phyloP scores from a whole-genome alignment of 2,888 invertebrate species.

The Loripinus fragilis region DNA sequence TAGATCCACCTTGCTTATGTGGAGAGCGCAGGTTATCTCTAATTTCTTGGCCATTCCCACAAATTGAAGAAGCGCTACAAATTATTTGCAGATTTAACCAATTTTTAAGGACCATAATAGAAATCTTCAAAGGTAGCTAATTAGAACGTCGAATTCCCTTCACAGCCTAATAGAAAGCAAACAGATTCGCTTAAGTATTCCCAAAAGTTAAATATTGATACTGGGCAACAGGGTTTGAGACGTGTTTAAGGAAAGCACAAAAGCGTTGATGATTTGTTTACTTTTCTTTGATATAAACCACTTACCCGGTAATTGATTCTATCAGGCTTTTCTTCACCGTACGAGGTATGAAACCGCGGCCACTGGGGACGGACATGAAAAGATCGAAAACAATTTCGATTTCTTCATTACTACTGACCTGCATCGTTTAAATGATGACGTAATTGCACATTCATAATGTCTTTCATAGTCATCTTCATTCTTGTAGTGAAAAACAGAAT shows the following conservation, averaged over 20 bases:
- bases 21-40: too few relatives aligned
- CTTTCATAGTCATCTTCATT: too few relatives aligned
- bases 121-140: constrained; percentile 16
- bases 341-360: background rate
- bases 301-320: constrained; percentile 12
- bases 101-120: constrained; percentile 24
- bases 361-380: background rate
- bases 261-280: constrained; percentile 49
- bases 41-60: background rate
- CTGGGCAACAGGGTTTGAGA: constrained; percentile 46
- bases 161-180: constrained; percentile 56
- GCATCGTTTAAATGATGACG: too few relatives aligned
- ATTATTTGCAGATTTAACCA: constrained; percentile 6
- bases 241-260: constrained; percentile 55
- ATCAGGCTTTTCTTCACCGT: background rate
- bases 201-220: constrained; percentile 42
- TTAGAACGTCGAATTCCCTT: constrained; percentile 7
- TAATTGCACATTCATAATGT: too few relatives aligned
- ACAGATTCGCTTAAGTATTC: constrained; percentile 54
- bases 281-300: constrained; percentile 53
- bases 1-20: too few relatives aligned
- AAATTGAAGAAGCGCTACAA: background rate
- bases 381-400: too few relatives aligned
- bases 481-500: too few relatives aligned
- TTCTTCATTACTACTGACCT: too few relatives aligned